Evolutionary conservation across 2,113 vertebrate species (phyloP).

Genomic region (Amphiprion percula): DNA sequence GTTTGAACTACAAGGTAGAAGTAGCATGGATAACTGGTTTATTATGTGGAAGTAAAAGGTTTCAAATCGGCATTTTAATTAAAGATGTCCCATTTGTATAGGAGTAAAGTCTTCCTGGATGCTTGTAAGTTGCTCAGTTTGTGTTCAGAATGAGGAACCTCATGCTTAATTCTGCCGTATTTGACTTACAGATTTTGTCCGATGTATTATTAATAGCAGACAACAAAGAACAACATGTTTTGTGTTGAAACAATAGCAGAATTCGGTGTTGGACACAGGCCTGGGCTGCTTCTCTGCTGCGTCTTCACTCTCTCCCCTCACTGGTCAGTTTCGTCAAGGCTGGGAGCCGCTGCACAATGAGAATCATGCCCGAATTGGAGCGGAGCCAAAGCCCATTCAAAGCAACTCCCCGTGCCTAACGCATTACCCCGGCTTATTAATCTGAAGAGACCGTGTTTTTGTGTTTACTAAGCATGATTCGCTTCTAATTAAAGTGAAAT

Average conservation of each 20-base stretch:
- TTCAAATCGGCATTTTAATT: no score
- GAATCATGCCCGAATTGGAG: slow-evolving; percentile 83
- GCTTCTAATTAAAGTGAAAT: slow-evolving; percentile 98
- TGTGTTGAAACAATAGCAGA: slow-evolving; percentile 70
- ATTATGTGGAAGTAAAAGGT: background rate
- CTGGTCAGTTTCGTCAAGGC: slow-evolving; percentile 64
- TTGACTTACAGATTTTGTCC: background rate
- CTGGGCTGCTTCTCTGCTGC: slow-evolving; percentile 35
- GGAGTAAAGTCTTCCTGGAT: no score
- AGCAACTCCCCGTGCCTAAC: slow-evolving; percentile 93
- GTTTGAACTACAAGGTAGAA: slow-evolving; percentile 22
- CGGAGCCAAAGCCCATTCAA: slow-evolving; percentile 93
- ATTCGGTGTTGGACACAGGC: slow-evolving; percentile 58
- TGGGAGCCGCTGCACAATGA: slow-evolving; percentile 70
- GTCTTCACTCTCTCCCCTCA: slow-evolving; percentile 27
- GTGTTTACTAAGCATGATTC: slow-evolving; percentile 98
- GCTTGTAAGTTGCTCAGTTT: no score
- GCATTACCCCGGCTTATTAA: slow-evolving; percentile 96
- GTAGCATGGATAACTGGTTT: no score
- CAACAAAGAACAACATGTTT: slow-evolving; percentile 77
- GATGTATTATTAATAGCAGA: slow-evolving; percentile 74
- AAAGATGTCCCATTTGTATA: no score
- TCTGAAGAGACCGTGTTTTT: slow-evolving; percentile 92
- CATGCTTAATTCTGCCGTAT: slow-evolving; percentile 11
- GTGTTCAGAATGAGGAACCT: slow-evolving; percentile 9